A percentile compares a stretch with the other conserved stretches of the same genome.
These are phyloP conservation scores for Cheumatopsyche charites DNA, from an alignment of 1,140 invertebrate species.

Conservation along the genomic window DNA sequence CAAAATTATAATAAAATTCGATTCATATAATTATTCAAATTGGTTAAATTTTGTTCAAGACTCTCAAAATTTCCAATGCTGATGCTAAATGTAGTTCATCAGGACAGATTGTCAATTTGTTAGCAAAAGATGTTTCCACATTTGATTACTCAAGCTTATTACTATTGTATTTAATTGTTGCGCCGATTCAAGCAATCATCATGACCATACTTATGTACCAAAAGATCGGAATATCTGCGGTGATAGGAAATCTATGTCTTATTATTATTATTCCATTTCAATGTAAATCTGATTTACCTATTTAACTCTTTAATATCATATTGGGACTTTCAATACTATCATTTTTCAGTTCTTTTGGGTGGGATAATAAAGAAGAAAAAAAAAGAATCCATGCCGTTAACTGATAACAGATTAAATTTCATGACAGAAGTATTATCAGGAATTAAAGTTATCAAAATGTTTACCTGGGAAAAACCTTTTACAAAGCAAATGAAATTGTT, in stretches of 20 bases:
- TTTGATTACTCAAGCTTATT: constrained; percentile 59
- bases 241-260: constrained; percentile 50
- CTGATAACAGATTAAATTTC: constrained; percentile 70
- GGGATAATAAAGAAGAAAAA: constrained; percentile 45
- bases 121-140: constrained; percentile 69
- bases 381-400: constrained; percentile 62
- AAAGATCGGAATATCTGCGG: constrained; percentile 62
- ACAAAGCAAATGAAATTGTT: constrained; percentile 52
- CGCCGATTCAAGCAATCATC: constrained; percentile 66
- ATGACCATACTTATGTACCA: constrained; percentile 65
- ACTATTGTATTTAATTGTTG: constrained; percentile 61
- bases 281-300: constrained; percentile 35
- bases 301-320: constrained; percentile 3
- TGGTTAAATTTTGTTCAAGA: too few species aligned
- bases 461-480: constrained; percentile 66
- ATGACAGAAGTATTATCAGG: constrained; percentile 72
- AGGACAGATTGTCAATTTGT: constrained; percentile 73
- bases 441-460: constrained; percentile 69
- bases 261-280: constrained; percentile 40
- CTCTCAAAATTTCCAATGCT: constrained; percentile 58
- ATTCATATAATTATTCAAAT: neutral
- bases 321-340: constrained; percentile 5
- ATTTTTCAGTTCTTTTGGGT: constrained; percentile 48
- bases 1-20: constrained; percentile 52
- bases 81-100: constrained; percentile 68